Evolutionary conservation across 2,888 invertebrate species (phyloP), one percentile per base, ranked within the genome.

Genomic region (Pristionchus arcanus): DNA sequence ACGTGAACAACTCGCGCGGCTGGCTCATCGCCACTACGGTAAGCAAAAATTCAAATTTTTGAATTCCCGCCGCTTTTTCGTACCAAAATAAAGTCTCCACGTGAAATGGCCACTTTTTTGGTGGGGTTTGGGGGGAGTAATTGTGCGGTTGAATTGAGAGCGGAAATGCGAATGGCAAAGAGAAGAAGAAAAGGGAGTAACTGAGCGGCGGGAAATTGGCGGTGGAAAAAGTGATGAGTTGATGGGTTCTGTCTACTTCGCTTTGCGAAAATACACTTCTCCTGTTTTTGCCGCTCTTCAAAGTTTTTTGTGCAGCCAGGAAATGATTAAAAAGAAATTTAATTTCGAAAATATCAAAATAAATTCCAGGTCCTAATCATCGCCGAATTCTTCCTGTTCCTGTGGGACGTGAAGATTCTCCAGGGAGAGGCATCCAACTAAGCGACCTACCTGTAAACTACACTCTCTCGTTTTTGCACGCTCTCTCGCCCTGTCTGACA

Each of bases 391-490:
- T 89, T 94, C 55, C 92, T 94, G 87, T 94, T 93, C 92, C 91
- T 94, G 42, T 94, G 93, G 93, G 94, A 94, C 88, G 92, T 94
- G 89, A 94, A 94, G 92, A 94, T 94, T 85, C 92, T 94, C 88
- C 93, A 93, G 89, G 94, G 94, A 83, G 93, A 94, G 87, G 91
- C 94, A 37, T 91, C 92, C 89, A 94, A 94, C 92, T 94, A 85
- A 85, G 49, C 37, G 15, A 49, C 31, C 34, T 74, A 31, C 74
- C 74, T 34, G 53, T 77, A 2, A 42, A 11, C 37, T 77, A 25
- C 81, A 81, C 49, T 42, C 28, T 81, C 49, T 53, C 37, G 7
- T 34, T 74, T 25, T 74, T 37, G 4, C 66, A 9, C 28, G 31
- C 31, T 68, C 68, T 68, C 68, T 68, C 13, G 31, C 28, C 9